Conservation (phyloP, 1,140 invertebrate species). For the Drosophila funebris region DNA sequence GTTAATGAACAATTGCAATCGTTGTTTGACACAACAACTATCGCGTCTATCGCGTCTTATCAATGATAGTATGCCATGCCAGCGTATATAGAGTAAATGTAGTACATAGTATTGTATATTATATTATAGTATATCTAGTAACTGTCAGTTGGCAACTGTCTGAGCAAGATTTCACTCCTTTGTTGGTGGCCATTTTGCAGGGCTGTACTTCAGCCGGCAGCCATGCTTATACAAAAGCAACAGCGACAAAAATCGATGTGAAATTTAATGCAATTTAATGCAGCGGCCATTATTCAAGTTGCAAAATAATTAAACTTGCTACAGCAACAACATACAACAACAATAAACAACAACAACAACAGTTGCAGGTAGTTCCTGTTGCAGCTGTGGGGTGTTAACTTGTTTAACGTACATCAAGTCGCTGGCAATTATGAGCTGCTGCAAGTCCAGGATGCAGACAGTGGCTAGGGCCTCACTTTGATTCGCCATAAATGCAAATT, state of each 20-base stretch:
- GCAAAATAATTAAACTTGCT: conserved; percentile 70
- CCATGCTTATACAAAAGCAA: conserved; percentile 43
- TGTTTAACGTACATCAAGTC: conserved; percentile 77
- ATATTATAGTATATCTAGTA: background rate
- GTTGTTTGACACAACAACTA: conserved; percentile 61
- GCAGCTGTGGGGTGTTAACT: conserved; percentile 75
- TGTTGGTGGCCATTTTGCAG: conserved; percentile 66
- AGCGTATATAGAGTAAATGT: background rate
- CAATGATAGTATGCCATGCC: conserved; percentile 13
- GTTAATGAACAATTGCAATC: conserved; percentile 28
- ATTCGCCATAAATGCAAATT: conserved; percentile 77
- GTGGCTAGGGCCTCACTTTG: conserved; percentile 52
- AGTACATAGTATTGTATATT: background rate
- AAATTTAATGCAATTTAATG: conserved; percentile 63
- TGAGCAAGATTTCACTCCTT: background rate
- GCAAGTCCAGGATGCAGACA: conserved; percentile 42
- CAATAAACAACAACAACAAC: background rate
- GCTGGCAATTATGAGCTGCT: conserved; percentile 67
- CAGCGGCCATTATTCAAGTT: conserved; percentile 73
- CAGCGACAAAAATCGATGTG: conserved; percentile 51
- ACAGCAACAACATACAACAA: background rate
- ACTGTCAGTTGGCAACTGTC: conserved; percentile 13
- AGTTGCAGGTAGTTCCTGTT: conserved; percentile 7
- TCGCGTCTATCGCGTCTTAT: conserved; percentile 50
- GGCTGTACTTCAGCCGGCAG: conserved; percentile 15